Evolutionary conservation across 2,888 invertebrate genomes (phyloP).

Genomic region (Dendrolimus pini): DNA sequence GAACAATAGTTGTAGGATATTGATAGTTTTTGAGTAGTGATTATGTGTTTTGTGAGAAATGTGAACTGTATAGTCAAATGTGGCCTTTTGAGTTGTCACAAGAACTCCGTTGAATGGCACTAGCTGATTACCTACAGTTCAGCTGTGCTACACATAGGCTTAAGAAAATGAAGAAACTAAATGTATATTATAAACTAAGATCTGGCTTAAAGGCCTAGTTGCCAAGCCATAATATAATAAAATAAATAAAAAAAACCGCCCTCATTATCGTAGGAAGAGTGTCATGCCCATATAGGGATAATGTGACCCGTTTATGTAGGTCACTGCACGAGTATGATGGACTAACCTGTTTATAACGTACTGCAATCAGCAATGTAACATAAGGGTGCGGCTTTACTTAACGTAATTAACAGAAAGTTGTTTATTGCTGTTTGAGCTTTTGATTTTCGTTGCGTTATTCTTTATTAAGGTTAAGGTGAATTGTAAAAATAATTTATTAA

Average conservation of each 20-base stretch:
- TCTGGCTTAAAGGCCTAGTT: too few species aligned
- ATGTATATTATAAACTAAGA: too few species aligned
- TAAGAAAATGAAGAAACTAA: too few species aligned
- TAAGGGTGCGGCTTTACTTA: slow-evolving; percentile 15
- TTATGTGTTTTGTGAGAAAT: too few species aligned
- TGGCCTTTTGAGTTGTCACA: too few species aligned
- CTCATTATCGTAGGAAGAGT: neutral
- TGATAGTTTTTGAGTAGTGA: too few species aligned
- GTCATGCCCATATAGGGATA: neutral
- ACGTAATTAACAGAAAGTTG: slow-evolving; percentile 21
- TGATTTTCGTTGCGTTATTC: neutral
- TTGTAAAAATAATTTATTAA: neutral
- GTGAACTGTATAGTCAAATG: too few species aligned
- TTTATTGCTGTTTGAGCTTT: neutral
- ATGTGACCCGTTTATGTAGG: slow-evolving; percentile 5
- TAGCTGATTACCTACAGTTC: too few species aligned
- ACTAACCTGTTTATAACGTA: slow-evolving; percentile 1
- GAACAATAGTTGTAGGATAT: too few species aligned
- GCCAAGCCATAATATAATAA: too few species aligned
- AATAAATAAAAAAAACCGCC: neutral
- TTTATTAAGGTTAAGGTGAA: neutral
- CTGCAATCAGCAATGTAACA: slow-evolving; percentile 9
- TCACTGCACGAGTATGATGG: slow-evolving; percentile 1
- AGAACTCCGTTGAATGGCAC: too few species aligned
- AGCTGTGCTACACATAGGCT: too few species aligned